Evolutionary conservation across 2,113 vertebrate genomes (phyloP).

Genomic region (Corythoichthys intestinalis): DNA sequence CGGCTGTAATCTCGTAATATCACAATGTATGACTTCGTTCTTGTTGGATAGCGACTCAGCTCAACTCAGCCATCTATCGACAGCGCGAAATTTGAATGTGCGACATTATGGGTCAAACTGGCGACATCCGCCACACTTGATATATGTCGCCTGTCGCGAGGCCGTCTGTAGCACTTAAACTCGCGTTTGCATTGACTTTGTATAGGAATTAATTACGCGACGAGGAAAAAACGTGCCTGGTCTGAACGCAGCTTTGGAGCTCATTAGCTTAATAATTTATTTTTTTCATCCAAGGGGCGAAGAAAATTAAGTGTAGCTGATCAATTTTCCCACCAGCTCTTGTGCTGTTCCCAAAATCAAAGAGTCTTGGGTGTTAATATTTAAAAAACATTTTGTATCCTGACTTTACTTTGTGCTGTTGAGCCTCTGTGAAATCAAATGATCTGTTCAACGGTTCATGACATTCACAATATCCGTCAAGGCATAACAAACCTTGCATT

Average conservation of each 20-base stretch:
- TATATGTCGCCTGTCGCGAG: no score
- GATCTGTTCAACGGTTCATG: not conserved
- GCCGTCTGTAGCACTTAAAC: no score
- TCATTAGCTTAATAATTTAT: not conserved
- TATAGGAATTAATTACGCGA: no score
- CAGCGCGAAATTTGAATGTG: no score
- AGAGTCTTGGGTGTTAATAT: not conserved
- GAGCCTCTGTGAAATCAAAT: not conserved
- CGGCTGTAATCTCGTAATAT: no score
- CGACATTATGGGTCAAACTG: no score
- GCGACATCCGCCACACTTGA: no score
- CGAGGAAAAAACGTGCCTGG: no score
- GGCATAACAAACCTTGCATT: not conserved
- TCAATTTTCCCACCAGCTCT: not conserved
- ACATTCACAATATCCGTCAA: not conserved
- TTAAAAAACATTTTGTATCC: not conserved
- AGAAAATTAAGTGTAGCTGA: not conserved
- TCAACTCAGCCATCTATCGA: no score
- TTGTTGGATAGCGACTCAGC: no score
- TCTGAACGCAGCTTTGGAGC: not conserved
- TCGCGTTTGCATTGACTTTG: no score
- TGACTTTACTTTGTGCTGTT: conserved; percentile 9
- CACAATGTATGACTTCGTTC: no score
- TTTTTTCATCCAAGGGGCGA: not conserved
- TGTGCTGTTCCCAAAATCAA: not conserved